A percentile compares a stretch with the other conserved stretches of the same genome.
These are phyloP conservation scores for Leptopilina drosophilae DNA, from an alignment of 2,888 invertebrate species.

Conservation along the genomic window DNA sequence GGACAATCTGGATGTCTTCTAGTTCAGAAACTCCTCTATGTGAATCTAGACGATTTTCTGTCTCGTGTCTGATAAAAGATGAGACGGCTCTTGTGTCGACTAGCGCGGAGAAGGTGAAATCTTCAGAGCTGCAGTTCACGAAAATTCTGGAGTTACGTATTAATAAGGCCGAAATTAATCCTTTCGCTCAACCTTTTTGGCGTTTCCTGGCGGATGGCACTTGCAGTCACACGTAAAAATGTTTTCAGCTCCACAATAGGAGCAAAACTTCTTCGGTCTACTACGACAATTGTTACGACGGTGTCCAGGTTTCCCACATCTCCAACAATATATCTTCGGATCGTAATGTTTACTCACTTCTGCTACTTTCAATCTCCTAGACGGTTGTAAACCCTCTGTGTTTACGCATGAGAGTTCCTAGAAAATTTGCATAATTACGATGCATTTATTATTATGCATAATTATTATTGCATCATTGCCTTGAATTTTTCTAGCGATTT, in stretches of 20 bases:
- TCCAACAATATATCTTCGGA: background rate
- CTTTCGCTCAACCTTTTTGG: background rate
- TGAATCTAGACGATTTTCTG: background rate
- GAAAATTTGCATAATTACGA: background rate
- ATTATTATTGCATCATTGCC: background rate
- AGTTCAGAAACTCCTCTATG: background rate
- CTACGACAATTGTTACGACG: background rate
- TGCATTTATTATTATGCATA: too few relatives aligned
- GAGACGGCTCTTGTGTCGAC: background rate
- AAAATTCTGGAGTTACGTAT: background rate
- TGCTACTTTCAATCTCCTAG: background rate
- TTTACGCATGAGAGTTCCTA: background rate
- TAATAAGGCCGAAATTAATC: background rate
- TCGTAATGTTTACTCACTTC: background rate
- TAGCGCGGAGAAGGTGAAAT: background rate
- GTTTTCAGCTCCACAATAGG: background rate
- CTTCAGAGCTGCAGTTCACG: too few relatives aligned
- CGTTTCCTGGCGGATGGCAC: background rate
- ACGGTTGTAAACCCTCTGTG: background rate
- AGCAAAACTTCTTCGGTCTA: conserved; percentile 19
- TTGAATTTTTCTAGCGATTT: background rate
- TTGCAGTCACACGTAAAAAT: background rate
- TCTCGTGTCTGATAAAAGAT: background rate
- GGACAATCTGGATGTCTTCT: background rate
- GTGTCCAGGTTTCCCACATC: background rate